Percentiles rank a stretch among this genome's conserved stretches.
These are phyloP conservation scores for Agapornis roseicollis DNA, from an alignment of 2,113 vertebrate genomes.

Conservation along the genomic window DNA sequence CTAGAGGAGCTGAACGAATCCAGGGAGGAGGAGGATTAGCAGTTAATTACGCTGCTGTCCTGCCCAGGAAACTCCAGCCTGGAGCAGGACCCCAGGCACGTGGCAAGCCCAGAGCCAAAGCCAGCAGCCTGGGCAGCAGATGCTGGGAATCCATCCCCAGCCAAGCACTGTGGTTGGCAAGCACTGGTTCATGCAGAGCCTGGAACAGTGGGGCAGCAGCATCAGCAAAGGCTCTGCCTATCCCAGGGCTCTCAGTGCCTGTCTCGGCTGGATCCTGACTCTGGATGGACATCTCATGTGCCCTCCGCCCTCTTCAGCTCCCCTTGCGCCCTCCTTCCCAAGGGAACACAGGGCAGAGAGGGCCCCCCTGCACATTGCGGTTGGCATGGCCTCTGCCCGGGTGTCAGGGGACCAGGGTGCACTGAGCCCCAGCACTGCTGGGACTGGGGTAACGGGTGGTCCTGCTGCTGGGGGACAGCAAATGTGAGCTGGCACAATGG, in stretches of 20 bases:
- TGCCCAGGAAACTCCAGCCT: background rate
- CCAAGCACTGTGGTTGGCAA: background rate
- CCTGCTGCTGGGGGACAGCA: background rate
- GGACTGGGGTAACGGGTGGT: background rate
- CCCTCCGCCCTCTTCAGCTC: background rate
- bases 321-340: background rate
- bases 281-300: background rate
- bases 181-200: rapidly evolving
- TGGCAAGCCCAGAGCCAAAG: background rate
- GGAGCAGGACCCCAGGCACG: background rate
- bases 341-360: background rate
- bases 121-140: background rate
- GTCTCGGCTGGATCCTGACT: background rate
- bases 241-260: background rate
- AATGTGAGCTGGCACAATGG: rapidly evolving
- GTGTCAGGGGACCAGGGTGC: rapidly evolving
- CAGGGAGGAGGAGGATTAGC: background rate
- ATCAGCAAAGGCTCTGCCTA: background rate
- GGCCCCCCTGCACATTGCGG: rapidly evolving
- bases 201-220: rapidly evolving
- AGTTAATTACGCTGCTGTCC: background rate
- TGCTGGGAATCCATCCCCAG: background rate
- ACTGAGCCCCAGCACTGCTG: rapidly evolving
- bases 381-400: background rate
- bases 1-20: background rate